These are phyloP conservation scores for Tamias sibiricus DNA, from an alignment of 2,113 vertebrate species.

Conservation along the genomic window DNA sequence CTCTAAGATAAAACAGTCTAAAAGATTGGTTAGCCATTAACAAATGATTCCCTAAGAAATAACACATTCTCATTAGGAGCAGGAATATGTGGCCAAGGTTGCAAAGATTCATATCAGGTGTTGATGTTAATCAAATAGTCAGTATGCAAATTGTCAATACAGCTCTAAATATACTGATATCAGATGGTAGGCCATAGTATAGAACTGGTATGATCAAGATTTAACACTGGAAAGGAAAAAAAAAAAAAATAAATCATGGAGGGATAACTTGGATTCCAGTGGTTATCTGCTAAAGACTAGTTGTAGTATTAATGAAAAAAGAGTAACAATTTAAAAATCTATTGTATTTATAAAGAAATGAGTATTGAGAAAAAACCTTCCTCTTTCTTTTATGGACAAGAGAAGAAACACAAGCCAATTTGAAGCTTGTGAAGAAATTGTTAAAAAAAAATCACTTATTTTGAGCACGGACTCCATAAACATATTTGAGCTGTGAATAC, in stretches of 20 bases:
- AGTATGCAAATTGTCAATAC: neutral
- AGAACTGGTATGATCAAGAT: neutral
- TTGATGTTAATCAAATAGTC: neutral
- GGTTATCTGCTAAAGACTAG: neutral
- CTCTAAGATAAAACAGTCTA: neutral
- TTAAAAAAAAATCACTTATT: slow-evolving; percentile 33
- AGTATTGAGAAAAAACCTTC: neutral
- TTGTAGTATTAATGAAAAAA: neutral
- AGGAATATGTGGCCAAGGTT: neutral
- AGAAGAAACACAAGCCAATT: slow-evolving; percentile 37
- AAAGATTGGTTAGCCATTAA: neutral
- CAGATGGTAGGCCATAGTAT: neutral
- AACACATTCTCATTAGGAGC: neutral
- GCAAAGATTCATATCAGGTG: neutral
- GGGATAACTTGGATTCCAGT: neutral
- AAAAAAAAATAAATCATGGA: neutral
- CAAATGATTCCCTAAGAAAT: neutral
- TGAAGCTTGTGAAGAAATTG: slow-evolving; percentile 40
- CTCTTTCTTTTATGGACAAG: neutral
- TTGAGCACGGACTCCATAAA: slow-evolving; percentile 42
- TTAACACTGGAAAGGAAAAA: neutral
- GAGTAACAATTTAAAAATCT: neutral
- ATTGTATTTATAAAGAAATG: neutral
- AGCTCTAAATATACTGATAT: neutral
- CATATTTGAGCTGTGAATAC: neutral